These are phyloP conservation scores for Himalopsyche kuldschensis DNA, from an alignment of 2,888 invertebrate genomes.

Conservation along the genomic window DNA sequence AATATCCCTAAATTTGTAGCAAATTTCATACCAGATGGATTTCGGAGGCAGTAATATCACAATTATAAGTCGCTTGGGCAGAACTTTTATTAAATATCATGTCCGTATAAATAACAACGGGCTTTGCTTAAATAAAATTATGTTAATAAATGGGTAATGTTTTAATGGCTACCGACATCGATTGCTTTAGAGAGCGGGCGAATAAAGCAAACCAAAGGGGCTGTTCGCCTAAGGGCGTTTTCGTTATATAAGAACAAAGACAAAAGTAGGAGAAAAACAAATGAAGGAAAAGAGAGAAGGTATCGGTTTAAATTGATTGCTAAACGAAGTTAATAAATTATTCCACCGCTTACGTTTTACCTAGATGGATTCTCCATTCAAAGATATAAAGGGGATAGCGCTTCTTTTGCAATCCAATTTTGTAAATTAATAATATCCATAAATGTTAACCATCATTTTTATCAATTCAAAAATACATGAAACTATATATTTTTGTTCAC, in stretches of 20 bases:
- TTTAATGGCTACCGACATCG: neutral
- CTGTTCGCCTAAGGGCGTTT: neutral
- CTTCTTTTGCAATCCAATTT: neutral
- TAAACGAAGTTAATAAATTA: conserved; percentile 38
- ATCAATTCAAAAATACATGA: too few relatives aligned
- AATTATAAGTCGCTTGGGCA: neutral
- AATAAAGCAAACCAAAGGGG: neutral
- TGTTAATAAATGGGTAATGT: neutral
- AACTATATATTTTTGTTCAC: too few relatives aligned
- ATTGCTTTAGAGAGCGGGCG: neutral
- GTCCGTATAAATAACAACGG: neutral
- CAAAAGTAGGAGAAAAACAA: conserved; percentile 27
- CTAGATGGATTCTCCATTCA: conserved; percentile 16
- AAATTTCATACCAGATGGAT: too few relatives aligned
- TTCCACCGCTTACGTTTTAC: conserved; percentile 11
- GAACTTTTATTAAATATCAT: neutral
- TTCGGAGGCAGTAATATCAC: too few relatives aligned
- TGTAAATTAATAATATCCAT: conserved; percentile 28
- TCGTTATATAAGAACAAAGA: conserved; percentile 8
- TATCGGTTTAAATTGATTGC: conserved; percentile 36
- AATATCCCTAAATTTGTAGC: too few relatives aligned
- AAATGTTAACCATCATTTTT: neutral
- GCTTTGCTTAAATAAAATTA: neutral
- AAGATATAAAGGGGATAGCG: conserved; percentile 22
- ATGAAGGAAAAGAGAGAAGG: conserved; percentile 9